A percentile compares a stretch with the other conserved stretches of the same genome.
Conservation (phyloP, 2,113 vertebrate species). For the Haliaeetus leucogaster region DNA sequence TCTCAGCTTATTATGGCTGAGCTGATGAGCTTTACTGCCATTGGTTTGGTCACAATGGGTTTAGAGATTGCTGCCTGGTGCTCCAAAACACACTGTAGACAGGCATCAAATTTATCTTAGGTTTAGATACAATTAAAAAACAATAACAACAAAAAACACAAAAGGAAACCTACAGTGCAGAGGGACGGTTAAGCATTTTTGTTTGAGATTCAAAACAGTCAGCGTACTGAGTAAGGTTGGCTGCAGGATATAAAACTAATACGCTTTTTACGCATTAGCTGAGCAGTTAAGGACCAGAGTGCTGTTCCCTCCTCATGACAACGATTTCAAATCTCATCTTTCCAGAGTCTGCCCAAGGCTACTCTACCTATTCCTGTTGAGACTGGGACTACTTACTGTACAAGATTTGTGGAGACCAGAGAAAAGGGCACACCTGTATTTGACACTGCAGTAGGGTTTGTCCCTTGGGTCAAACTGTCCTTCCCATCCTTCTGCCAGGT, state of each 20-base stretch:
- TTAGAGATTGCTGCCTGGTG: constrained; percentile 15
- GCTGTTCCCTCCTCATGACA: neutral
- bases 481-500: neutral
- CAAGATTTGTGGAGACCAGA: neutral
- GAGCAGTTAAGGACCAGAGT: constrained; percentile 1
- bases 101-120: constrained; percentile 13
- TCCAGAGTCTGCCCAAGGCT: neutral
- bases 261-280: neutral
- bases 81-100: neutral
- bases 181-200: neutral
- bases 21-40: neutral
- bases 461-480: neutral
- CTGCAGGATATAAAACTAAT: neutral
- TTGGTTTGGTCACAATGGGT: neutral
- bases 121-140: constrained; percentile 34
- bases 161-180: constrained; percentile 17
- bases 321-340: constrained; percentile 4
- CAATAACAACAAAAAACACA: neutral
- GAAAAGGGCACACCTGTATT: neutral
- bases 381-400: neutral
- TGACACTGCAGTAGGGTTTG: neutral
- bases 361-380: neutral
- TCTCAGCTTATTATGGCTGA: neutral
- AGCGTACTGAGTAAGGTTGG: neutral
- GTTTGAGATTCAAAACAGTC: neutral